Percentiles rank a stretch among this genome's conserved stretches.
Evolutionary conservation across 2,797 vertebrate genomes (phyloP).

Genomic region (Euthynnus affinis): DNA sequence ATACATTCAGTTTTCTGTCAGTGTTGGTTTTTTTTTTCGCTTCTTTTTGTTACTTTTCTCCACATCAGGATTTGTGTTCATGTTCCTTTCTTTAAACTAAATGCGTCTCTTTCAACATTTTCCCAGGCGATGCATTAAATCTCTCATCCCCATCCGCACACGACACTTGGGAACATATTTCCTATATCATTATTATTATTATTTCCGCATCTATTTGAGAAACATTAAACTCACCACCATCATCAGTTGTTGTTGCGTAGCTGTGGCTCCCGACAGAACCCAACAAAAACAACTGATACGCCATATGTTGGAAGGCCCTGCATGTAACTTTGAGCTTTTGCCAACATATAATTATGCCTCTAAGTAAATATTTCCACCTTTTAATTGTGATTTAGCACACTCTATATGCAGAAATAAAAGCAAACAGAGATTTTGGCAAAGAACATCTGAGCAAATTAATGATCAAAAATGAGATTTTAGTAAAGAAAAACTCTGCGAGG

Average conservation of each 20-base stretch:
- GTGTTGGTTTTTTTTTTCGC: too few relatives aligned
- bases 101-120: conserved; percentile 6
- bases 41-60: neutral
- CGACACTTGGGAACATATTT: conserved; percentile 16
- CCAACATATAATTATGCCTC: conserved; percentile 53
- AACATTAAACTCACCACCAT: conserved; percentile 4
- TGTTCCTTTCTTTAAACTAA: conserved; percentile 9
- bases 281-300: conserved; percentile 24
- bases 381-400: conserved; percentile 41
- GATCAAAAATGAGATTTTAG: conserved; percentile 38
- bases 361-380: conserved; percentile 64
- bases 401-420: conserved; percentile 29
- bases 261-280: conserved; percentile 27
- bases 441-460: conserved; percentile 47
- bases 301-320: conserved; percentile 50
- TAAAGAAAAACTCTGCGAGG: conserved; percentile 1
- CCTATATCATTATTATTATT: neutral
- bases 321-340: conserved; percentile 54
- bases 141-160: conserved; percentile 16
- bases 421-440: conserved; percentile 41
- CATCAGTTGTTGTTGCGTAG: conserved; percentile 1
- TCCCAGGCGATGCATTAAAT: conserved; percentile 19
- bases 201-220: conserved; percentile 13
- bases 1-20: too few relatives aligned
- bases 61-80: neutral